A percentile compares a stretch with the other conserved stretches of the same genome.
Conservation (phyloP, 1,140 invertebrate species). For the Ridgeia piscesae region DNA sequence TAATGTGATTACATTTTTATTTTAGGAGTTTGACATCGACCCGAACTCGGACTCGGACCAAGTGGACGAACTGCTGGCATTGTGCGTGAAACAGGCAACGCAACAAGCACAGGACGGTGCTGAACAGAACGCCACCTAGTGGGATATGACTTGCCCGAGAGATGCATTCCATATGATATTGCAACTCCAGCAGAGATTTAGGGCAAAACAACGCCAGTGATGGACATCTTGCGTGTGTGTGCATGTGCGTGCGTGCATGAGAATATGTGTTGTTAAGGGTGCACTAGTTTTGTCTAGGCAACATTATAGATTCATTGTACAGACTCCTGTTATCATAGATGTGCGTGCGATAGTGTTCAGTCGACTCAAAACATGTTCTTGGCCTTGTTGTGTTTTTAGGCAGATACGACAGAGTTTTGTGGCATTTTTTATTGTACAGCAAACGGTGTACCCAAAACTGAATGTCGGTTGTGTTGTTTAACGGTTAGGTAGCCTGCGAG, state of each 20-base stretch:
- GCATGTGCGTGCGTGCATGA: not conserved
- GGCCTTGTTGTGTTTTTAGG: not conserved
- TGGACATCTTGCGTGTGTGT: not conserved
- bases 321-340: not conserved
- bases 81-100: constrained; percentile 51
- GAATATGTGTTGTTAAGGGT: not conserved
- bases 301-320: not conserved
- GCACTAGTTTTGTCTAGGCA: not conserved
- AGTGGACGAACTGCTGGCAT: constrained; percentile 53
- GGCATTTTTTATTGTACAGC: not conserved
- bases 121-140: constrained; percentile 10
- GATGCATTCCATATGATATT: not conserved
- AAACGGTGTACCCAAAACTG: no score
- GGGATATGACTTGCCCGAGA: not conserved
- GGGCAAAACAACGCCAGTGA: not conserved
- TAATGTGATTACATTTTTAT: constrained; percentile 26
- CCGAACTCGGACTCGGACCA: constrained; percentile 52
- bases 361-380: not conserved
- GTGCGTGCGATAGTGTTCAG: not conserved
- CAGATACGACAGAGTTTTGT: not conserved
- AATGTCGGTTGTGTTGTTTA: not conserved
- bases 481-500: not conserved
- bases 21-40: constrained; percentile 57
- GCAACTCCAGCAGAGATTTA: not conserved
- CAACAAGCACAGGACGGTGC: constrained; percentile 31